Percentiles rank a stretch among this genome's conserved stretches.
These are phyloP conservation scores for Lissocephala sabroskyi DNA, from an alignment of 2,888 invertebrate species.

Conservation along the genomic window DNA sequence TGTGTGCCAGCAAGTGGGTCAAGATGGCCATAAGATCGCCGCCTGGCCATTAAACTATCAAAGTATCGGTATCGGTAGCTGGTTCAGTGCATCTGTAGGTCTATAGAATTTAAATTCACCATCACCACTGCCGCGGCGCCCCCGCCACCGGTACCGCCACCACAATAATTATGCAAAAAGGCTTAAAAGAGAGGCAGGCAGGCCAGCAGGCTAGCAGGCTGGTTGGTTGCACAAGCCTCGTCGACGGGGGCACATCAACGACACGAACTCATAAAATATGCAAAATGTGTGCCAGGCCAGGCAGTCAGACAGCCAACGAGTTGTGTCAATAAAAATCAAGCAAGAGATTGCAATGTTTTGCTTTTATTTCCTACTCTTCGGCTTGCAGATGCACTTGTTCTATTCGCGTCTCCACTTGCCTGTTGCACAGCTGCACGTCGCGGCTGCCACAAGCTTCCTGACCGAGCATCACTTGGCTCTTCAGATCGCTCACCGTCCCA, in stretches of 20 bases:
- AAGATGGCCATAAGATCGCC: too few species aligned
- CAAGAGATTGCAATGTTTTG: conserved; percentile 45
- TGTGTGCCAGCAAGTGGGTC: conserved; percentile 55
- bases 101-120: too few species aligned
- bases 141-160: too few species aligned
- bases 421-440: conserved; percentile 32
- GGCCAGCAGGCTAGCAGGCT: conserved; percentile 15
- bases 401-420: conserved; percentile 34
- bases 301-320: conserved; percentile 53
- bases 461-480: too few species aligned
- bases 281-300: conserved; percentile 64
- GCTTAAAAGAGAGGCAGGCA: conserved; percentile 15
- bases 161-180: conserved; percentile 55
- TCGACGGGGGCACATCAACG: conserved; percentile 31
- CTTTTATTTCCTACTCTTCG: conserved; percentile 11
- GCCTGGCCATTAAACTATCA: too few species aligned
- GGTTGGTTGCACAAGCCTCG: conserved; percentile 40
- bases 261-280: conserved; percentile 66
- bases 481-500: too few species aligned
- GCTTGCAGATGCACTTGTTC: conserved; percentile 56
- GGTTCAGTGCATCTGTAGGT: too few species aligned
- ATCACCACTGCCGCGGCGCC: too few species aligned
- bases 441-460: too few species aligned
- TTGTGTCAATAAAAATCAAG: conserved; percentile 65
- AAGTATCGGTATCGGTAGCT: too few species aligned